A percentile compares a stretch with the other conserved stretches of the same genome.
phyloP scores from a whole-genome alignment of 2,113 vertebrate genomes.

The Rhombomys opimus region DNA sequence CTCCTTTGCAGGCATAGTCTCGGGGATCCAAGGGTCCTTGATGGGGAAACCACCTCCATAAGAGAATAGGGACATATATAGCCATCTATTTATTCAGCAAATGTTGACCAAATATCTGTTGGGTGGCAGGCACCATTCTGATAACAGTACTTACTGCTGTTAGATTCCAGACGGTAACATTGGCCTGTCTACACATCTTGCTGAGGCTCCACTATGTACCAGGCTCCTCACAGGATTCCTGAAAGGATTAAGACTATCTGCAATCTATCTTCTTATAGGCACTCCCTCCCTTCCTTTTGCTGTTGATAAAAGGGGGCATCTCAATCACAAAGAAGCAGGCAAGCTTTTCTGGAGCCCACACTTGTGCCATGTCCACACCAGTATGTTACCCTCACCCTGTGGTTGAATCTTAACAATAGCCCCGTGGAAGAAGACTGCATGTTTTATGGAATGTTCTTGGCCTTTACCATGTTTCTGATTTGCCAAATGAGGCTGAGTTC shows the following conservation, averaged over 20 bases:
- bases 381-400: not conserved
- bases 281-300: not conserved
- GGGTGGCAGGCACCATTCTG: not conserved
- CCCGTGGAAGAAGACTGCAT: not conserved
- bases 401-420: not conserved
- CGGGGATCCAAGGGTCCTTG: not conserved
- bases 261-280: not conserved
- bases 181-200: not conserved
- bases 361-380: not conserved
- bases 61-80: not conserved
- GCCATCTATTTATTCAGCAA: not conserved
- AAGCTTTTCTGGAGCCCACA: not conserved
- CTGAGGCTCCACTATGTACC: not conserved
- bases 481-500: constrained; percentile 60
- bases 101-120: not conserved
- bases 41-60: not conserved
- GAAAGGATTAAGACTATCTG: not conserved
- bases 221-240: not conserved
- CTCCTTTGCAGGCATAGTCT: constrained; percentile 77
- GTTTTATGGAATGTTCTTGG: constrained; percentile 17
- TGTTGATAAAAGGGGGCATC: not conserved
- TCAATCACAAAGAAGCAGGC: not conserved
- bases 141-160: not conserved
- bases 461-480: not conserved
- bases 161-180: not conserved